Evolutionary conservation across 2,888 invertebrate species (phyloP).

Genomic region (Ypsolopha sequella): DNA sequence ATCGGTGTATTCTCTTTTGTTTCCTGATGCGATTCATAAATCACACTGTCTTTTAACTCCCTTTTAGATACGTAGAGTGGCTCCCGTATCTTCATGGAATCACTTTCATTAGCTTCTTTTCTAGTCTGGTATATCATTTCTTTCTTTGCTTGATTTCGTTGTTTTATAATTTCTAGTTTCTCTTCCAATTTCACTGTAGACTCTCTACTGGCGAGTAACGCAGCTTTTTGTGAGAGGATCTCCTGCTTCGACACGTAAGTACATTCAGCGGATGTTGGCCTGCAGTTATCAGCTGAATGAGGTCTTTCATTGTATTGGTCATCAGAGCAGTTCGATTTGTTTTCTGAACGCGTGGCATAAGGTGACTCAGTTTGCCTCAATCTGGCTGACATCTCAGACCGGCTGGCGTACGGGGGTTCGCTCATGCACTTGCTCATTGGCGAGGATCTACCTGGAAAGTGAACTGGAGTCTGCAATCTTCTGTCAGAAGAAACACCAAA

Average conservation of each 20-base stretch:
- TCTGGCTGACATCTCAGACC: conserved; percentile 57
- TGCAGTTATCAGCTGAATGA: conserved; percentile 40
- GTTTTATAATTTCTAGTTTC: conserved; percentile 63
- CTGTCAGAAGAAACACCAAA: conserved; percentile 56
- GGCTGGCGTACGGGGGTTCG: conserved; percentile 57
- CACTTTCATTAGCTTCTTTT: conserved; percentile 60
- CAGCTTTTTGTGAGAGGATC: conserved; percentile 63
- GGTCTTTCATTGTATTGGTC: conserved; percentile 35
- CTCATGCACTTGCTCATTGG: conserved; percentile 63
- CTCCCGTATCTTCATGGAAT: conserved; percentile 52
- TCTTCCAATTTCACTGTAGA: conserved; percentile 50
- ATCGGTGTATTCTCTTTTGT: conserved; percentile 22
- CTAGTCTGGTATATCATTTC: conserved; percentile 65
- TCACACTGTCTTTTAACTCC: conserved; percentile 62
- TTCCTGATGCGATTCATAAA: conserved; percentile 65
- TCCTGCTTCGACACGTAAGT: conserved; percentile 65
- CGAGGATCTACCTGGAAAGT: conserved; percentile 44
- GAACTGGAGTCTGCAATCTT: conserved; percentile 50
- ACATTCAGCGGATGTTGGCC: conserved; percentile 59
- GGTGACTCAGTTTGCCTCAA: conserved; percentile 48
- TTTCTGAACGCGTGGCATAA: conserved; percentile 46
- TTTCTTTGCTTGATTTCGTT: conserved; percentile 65
- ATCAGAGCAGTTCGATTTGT: conserved; percentile 60
- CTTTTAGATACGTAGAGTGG: conserved; percentile 64
- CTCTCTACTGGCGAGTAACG: conserved; percentile 55